Evolutionary conservation across 2,797 vertebrate genomes (phyloP), one percentile per base, ranked within the genome.

Genomic region (Lacerta viridis): DNA sequence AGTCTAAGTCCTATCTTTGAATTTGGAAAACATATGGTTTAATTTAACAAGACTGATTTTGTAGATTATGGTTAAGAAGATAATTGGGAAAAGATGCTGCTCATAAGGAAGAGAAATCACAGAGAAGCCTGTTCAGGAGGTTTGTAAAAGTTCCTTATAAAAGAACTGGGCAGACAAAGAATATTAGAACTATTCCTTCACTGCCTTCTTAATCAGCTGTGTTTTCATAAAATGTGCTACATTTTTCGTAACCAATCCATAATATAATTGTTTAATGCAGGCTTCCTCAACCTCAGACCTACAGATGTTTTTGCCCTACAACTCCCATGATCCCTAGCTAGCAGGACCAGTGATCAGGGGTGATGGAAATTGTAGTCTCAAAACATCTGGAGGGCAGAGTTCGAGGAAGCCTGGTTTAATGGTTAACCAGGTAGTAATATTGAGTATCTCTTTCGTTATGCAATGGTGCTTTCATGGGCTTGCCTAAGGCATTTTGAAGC

Each of bases 91-190:
- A 79, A 88, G 76, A 55, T 76, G 79, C 80, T 13, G 0, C 83
- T 92, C 92, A 78, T 88, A 90, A 55, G 84, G 59, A 86, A 89
- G 87, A 88, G 87, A 93, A 93, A 93, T 92, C 84, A 81, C 71
- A 50, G 88, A 5, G 61, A 27, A 75, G 50, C n/a, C 2, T 29
- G 55, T 81, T 93, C 87, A 9, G 50, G 69, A 78, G 0, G 0
- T 50, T 91, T 27, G 0, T 77, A 90, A 91, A 87, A 77, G 80
- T 77, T 93, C 91, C 91, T 89, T 92, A 92, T 94, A 88, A 87
- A 88, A 91, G 87, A 92, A 93, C 92, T 92, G 90, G 91, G 79
- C 33, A 94, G 86, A 87, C 88, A 76, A 93, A 93, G 89, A 93
- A 87, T 36, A 41, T 90, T 93, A 90, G 82, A 89, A 75, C 88